A percentile compares a stretch with the other conserved stretches of the same genome.
Evolutionary conservation across 2,888 invertebrate species (phyloP).

Genomic region (Nemotelus pantherinus): DNA sequence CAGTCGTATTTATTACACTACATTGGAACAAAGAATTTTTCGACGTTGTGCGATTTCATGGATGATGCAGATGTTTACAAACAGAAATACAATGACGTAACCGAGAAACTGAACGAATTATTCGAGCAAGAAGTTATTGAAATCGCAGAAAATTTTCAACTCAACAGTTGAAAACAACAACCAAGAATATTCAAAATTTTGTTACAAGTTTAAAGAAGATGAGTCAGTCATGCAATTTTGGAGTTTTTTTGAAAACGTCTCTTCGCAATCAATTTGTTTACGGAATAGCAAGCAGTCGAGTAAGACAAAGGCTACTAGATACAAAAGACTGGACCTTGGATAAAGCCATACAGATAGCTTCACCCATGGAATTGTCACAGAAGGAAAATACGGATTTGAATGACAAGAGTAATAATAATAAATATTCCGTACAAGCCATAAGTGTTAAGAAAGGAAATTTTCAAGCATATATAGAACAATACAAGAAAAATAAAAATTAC

Average conservation of each 20-base stretch:
- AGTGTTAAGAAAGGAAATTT: too few species aligned
- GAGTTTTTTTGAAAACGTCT: not conserved
- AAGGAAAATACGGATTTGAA: not conserved
- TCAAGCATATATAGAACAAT: too few species aligned
- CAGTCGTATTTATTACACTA: too few species aligned
- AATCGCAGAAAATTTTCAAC: not conserved
- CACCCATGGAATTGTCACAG: not conserved
- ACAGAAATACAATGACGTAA: not conserved
- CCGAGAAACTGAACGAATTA: not conserved
- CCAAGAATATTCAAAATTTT: not conserved
- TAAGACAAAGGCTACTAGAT: not conserved
- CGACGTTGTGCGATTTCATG: not conserved
- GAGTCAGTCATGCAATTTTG: not conserved
- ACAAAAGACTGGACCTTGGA: not conserved
- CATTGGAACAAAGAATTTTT: too few species aligned
- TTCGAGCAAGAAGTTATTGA: not conserved
- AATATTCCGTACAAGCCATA: too few species aligned
- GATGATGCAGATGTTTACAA: not conserved
- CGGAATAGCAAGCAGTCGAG: not conserved
- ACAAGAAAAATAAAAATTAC: too few species aligned
- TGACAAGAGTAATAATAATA: too few species aligned
- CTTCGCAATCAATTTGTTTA: constrained; percentile 5
- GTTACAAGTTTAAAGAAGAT: not conserved
- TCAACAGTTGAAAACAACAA: not conserved
- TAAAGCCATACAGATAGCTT: not conserved